Evolutionary conservation across 2,888 invertebrate species (phyloP), one percentile per base, ranked within the genome.

Genomic region (Hirtodrosophila histrioides): DNA sequence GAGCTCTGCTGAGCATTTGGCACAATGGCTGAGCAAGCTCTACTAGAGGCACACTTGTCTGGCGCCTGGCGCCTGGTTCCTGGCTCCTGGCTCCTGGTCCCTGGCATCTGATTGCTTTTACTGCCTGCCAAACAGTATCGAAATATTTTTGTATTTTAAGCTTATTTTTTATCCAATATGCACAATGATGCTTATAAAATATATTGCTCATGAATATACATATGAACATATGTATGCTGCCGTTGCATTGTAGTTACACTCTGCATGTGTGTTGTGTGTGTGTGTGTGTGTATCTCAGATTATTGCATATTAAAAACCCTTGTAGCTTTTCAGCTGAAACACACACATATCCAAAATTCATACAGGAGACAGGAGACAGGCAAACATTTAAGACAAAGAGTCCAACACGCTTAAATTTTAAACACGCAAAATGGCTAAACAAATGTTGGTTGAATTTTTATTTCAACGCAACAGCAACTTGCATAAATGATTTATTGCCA

Each of bases 161-260:
- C 83, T 83, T 82, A 84, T 75, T 85, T 81, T 84, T 83, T 86
- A 88, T 88, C 80, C 88, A 88, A 84, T 88, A 84, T 84, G 75
- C 88, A 84, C 69, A 87, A 86, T 85, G 83, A 83, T 80, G 83
- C 86, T 88, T 85, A 86, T 86, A 72, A 78, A 75, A 83, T 88
- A 83, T 75, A 88, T 86, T 79, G 76, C 87, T 74, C 76, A 78
- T 79, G 82, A 82, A 82, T 78, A 75, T 76, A 78, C 79, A 72
- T 53, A 77, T 55, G 51, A 43, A 61, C 57, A 62, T 68, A 65
- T 71, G 71, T 68, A 75, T 35, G 27, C 43, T 40, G 5, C 27
- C 31, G 31, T 31, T 31, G 31, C 31, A 31, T 31, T 31, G 31
- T 31, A 31, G 7, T 9, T 36, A 11, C 5, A 33, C 23, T 36